These are phyloP conservation scores for Hippocampus zosterae DNA, from an alignment of 2,113 vertebrate species.

Conservation along the genomic window DNA sequence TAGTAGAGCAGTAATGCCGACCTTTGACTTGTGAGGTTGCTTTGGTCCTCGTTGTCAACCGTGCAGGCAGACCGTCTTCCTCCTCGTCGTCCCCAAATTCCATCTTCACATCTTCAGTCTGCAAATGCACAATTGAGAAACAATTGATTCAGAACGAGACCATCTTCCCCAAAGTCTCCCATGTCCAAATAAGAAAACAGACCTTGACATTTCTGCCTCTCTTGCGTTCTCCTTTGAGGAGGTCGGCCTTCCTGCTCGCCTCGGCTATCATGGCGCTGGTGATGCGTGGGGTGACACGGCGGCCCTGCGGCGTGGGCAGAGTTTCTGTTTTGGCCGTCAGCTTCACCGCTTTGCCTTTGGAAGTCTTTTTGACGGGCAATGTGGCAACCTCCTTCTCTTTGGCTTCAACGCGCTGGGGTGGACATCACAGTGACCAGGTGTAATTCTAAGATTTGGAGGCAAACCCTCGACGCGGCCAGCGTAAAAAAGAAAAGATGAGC, in stretches of 20 bases:
- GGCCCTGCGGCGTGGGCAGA: slow-evolving; percentile 82
- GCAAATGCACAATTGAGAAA: slow-evolving; percentile 3
- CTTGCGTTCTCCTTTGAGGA: slow-evolving; percentile 53
- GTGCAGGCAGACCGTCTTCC: slow-evolving; percentile 65
- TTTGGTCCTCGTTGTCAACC: slow-evolving; percentile 74
- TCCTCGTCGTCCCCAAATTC: slow-evolving; percentile 73
- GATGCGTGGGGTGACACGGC: slow-evolving; percentile 82
- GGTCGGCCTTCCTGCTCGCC: slow-evolving; percentile 78
- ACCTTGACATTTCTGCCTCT: slow-evolving; percentile 82
- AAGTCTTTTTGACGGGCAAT: slow-evolving; percentile 64
- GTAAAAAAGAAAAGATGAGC: neutral
- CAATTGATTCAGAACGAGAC: neutral
- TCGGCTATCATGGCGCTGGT: slow-evolving; percentile 91
- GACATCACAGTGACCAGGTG: neutral
- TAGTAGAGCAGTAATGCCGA: slow-evolving; percentile 15
- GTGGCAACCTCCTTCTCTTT: slow-evolving; percentile 74
- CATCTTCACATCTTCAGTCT: slow-evolving; percentile 72
- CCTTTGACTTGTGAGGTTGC: slow-evolving; percentile 68
- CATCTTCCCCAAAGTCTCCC: too few species aligned
- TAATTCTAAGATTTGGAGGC: neutral
- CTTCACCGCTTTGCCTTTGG: slow-evolving; percentile 74
- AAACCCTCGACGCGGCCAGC: neutral
- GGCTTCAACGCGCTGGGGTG: slow-evolving; percentile 74
- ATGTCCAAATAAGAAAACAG: neutral
- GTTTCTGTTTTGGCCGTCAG: slow-evolving; percentile 74